Evolutionary conservation across 2,888 invertebrate genomes (phyloP), one percentile per base, ranked within the genome.

Genomic region (Andrena minutula): DNA sequence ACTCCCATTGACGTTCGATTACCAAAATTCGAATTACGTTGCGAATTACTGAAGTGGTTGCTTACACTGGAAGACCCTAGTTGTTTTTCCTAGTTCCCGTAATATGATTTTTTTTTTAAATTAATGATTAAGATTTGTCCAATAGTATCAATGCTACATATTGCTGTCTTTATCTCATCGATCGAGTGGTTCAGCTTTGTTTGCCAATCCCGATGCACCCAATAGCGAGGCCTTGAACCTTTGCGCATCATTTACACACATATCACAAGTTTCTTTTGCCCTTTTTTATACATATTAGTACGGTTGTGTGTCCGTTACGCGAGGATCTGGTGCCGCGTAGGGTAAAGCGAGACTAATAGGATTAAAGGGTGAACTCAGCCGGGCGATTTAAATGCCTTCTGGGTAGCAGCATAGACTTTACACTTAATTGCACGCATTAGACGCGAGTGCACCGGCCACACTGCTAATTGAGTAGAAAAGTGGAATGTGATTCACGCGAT

Each of bases 291-390:
- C 56, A 56, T 30, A 28, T 49, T 61, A 66, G 53, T 16, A 32
- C 69, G 16, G 65, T 30, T 70, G 56, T 41, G 61, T n/a, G 60
- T 68, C 53, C 30, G 35, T 65, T 60, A 16, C 66, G 61, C 35
- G 60, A 47, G 30, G 41, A 63, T n/a, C 26, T 72, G 61, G 49
- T 58, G 28, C 28, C 53, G 47, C 51, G 65, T 65, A 75, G 75
- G 75, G 66, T 49, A 79, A 77, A 82, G 71, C 69, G 74, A 69
- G 74, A 64, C 84, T 87, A 88, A 87, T 80, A 77, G 84, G 88
- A 86, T 87, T 83, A 86, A 82, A 84, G 88, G 83, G 88, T 87
- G 79, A 84, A 76, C 73, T 76, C 83, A 81, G 61, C 69, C 75
- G 69, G 32, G 78, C 84, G 88, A 88, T 86, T 88, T 86, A 83